phyloP scores from a whole-genome alignment of 2,797 vertebrate species.

The Enteromius trimaculatus region DNA sequence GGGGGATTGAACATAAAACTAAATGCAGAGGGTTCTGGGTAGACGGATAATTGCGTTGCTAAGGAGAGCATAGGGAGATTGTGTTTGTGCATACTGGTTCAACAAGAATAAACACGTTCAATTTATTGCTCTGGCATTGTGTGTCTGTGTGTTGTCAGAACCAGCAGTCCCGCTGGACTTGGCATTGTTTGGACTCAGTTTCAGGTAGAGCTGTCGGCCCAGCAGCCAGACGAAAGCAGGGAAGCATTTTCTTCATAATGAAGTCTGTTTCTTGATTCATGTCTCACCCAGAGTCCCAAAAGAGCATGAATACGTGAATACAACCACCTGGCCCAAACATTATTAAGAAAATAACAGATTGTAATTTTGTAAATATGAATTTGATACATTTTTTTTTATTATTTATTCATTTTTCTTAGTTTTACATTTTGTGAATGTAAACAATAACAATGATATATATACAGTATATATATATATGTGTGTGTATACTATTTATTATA shows the following conservation, averaged over 20 bases:
- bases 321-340: conserved; percentile 44
- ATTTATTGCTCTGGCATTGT: conserved; percentile 10
- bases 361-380: background rate
- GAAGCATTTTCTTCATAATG: conserved; percentile 52
- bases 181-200: conserved; percentile 22
- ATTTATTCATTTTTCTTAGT: too few relatives aligned
- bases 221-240: background rate
- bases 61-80: conserved; percentile 24
- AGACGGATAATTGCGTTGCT: background rate
- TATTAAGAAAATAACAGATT: background rate
- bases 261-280: conserved; percentile 30
- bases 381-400: background rate
- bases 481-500: too few relatives aligned
- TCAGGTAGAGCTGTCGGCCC: background rate
- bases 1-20: conserved; percentile 4
- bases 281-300: conserved; percentile 14
- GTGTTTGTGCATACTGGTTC: conserved; percentile 19
- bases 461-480: too few relatives aligned
- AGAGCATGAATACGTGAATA: conserved; percentile 57
- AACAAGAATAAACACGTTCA: conserved; percentile 11
- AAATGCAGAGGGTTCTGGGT: background rate
- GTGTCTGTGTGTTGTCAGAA: conserved; percentile 16
- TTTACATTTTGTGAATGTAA: background rate
- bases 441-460: too few relatives aligned
- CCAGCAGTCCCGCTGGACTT: conserved; percentile 7